Evolutionary conservation across 2,113 vertebrate genomes (phyloP).

Genomic region (Chloropsis hardwickii): DNA sequence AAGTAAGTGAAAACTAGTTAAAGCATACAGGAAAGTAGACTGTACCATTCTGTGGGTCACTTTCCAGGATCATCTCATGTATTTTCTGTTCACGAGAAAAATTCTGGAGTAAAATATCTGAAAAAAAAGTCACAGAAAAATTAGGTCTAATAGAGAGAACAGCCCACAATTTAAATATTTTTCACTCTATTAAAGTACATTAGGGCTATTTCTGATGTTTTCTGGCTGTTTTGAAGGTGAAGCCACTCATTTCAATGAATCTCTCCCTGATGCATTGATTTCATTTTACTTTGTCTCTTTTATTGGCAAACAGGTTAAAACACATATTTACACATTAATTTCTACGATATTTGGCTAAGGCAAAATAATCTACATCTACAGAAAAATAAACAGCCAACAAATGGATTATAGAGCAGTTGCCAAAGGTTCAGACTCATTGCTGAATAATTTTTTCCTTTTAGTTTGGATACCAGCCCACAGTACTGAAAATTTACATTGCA

Average conservation of each 20-base stretch:
- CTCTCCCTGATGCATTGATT: conserved; percentile 11
- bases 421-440: conserved; percentile 15
- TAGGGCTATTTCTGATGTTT: background rate
- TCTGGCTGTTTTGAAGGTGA: background rate
- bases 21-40: background rate
- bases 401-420: conserved; percentile 38
- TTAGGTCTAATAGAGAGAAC: background rate
- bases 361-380: conserved; percentile 32
- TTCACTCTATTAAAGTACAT: background rate
- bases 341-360: conserved; percentile 38
- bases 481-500: background rate
- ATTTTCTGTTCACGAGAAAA: background rate
- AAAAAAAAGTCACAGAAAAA: background rate
- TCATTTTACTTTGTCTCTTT: conserved; percentile 23
- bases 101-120: background rate
- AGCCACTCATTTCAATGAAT: background rate
- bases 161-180: background rate
- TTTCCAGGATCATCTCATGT: background rate
- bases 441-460: conserved; percentile 30
- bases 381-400: conserved; percentile 51
- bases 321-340: conserved; percentile 36
- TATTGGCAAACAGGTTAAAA: conserved; percentile 38
- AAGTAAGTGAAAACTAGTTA: background rate
- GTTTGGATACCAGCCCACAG: background rate
- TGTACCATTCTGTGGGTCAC: background rate